Percentiles rank a stretch among this genome's conserved stretches.
Evolutionary conservation across 1,140 invertebrate species (phyloP).

Genomic region (Pachyrhynchus sulphureomaculatus): DNA sequence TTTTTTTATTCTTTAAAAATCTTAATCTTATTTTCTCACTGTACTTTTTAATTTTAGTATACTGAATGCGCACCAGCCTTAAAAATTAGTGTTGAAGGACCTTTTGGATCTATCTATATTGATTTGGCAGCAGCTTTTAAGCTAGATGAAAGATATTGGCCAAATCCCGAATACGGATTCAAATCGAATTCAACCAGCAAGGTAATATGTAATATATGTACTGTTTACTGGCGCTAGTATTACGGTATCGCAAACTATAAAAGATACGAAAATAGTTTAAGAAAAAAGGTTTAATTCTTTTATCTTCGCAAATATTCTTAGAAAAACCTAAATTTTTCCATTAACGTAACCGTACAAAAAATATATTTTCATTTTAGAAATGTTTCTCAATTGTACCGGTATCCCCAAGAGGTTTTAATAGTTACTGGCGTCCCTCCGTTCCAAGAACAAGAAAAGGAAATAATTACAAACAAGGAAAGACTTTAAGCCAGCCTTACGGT

Average conservation of each 20-base stretch:
- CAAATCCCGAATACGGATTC: not conserved
- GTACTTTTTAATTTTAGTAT: not conserved
- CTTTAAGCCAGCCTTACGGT: conserved; percentile 33
- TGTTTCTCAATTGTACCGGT: not conserved
- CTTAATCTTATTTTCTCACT: too few species aligned
- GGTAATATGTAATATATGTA: too few species aligned
- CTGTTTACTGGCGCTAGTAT: too few species aligned
- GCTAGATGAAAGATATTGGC: not conserved
- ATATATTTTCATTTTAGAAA: not conserved
- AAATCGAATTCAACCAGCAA: not conserved
- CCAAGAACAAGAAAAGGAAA: conserved; percentile 38
- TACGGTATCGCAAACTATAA: too few species aligned
- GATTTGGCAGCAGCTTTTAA: not conserved
- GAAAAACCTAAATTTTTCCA: too few species aligned
- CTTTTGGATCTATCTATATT: not conserved
- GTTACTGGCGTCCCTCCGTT: conserved; percentile 39
- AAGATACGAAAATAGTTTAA: too few species aligned
- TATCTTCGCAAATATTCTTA: too few species aligned
- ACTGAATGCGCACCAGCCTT: not conserved
- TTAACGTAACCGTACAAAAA: too few species aligned
- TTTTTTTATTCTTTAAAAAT: too few species aligned
- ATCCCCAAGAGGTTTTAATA: not conserved
- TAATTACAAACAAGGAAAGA: conserved; percentile 27
- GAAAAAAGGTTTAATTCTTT: too few species aligned
- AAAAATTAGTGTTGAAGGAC: not conserved